Base-by-base conservation (phyloP, 1,140 invertebrate genomes). In the Proales similis region DNA sequence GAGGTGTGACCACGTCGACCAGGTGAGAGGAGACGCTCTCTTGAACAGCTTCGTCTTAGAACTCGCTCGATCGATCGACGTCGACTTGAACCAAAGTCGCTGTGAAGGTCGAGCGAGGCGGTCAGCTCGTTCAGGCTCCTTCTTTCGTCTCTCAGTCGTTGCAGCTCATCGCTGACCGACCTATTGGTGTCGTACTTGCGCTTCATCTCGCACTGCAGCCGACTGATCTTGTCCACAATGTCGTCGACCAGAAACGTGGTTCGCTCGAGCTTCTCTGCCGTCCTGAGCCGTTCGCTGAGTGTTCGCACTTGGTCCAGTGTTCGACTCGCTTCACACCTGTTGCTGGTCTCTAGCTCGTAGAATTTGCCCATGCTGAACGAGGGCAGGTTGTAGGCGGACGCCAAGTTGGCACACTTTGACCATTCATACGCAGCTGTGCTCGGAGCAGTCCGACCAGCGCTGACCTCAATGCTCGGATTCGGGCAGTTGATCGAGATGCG, bases 151-250 rank as follows among this genome's bases (percentile, higher is more conserved):
- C 11, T 57, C 51, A 12, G 45, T n/a, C n/a, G n/a, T n/a, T n/a
- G n/a, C n/a, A n/a, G n/a, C n/a, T n/a, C n/a, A 14, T 57, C 51
- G 11, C 22, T 57, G 17, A 22, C 19, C 19, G 45, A 26, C 45
- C 45, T 57, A 20, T 29, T 24, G 17, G 51, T 27, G 22, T 24
- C 51, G 27, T 36, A 57, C 32, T 57, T 57, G 39, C 45, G 39
- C 45, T 57, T 57, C 51, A 57, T 57, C 19, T 57, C 51, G 1
- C 14, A 29, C 45, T 57, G 51, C 20, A 57, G 32, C 7, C 39
- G 12, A 42, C 45, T 57, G 30, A 57, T 42, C 45, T 57, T 57
- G 11, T 57, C 51, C 9, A 57, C 45, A 2, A 57, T 57, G 20
- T 57, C 51, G 45, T 57, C 51, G 20, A 57, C 51, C 19, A 57